A percentile compares a stretch with the other conserved stretches of the same genome.
These are phyloP conservation scores for Hyles lineata DNA, from an alignment of 2,888 invertebrate species.

Conservation along the genomic window DNA sequence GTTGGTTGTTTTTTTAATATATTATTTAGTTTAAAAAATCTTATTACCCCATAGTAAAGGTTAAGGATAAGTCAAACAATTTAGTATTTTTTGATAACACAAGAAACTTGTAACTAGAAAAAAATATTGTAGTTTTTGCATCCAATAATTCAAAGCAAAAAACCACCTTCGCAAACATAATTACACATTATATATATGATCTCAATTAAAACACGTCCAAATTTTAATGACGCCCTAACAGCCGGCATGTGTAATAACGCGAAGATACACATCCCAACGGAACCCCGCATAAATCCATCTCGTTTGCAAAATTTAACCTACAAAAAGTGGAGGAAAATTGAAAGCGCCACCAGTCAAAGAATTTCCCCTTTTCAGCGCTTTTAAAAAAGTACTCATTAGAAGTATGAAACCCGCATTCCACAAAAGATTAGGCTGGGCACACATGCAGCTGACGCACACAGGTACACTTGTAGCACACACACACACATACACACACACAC, in stretches of 20 bases:
- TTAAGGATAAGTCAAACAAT: too few species aligned
- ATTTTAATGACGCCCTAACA: background rate
- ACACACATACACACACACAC: conserved; percentile 18
- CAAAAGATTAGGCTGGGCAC: conserved; percentile 77
- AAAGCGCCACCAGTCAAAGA: conserved; percentile 59
- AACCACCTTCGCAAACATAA: background rate
- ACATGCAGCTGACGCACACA: conserved; percentile 47
- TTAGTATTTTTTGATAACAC: too few species aligned
- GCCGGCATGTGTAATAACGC: conserved; percentile 14
- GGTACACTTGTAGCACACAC: conserved; percentile 46
- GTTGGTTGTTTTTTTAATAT: too few species aligned
- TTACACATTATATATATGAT: background rate
- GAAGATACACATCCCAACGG: conserved; percentile 15
- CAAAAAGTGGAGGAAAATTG: conserved; percentile 50
- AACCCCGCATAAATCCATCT: conserved; percentile 16
- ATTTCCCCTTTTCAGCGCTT: conserved; percentile 77
- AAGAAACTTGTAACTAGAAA: too few species aligned
- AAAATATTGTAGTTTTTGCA: background rate
- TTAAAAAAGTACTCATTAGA: conserved; percentile 64
- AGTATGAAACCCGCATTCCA: conserved; percentile 81
- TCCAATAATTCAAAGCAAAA: background rate
- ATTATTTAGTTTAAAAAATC: too few species aligned
- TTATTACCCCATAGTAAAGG: too few species aligned
- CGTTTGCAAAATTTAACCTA: conserved; percentile 37
- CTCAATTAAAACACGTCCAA: background rate